These are phyloP conservation scores for Dendroctonus valens DNA, from an alignment of 1,140 invertebrate genomes.

Conservation along the genomic window DNA sequence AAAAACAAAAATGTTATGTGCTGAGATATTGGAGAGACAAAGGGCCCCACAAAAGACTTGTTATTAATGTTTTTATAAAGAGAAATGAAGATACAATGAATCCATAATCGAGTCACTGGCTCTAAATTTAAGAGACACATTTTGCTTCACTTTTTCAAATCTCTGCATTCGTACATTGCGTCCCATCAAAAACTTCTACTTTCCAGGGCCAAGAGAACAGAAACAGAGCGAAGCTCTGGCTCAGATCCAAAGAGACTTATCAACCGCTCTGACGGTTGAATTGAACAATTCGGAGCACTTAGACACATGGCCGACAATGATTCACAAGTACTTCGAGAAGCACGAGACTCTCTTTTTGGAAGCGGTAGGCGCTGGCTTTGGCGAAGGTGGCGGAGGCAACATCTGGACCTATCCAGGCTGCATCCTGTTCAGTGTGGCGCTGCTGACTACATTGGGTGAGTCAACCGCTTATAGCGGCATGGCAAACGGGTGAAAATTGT, in stretches of 20 bases:
- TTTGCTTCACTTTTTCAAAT: no score
- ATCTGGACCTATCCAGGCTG: conserved; percentile 65
- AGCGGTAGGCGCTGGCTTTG: conserved; percentile 58
- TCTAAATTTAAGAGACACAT: no score
- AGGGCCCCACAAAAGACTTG: no score
- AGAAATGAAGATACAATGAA: no score
- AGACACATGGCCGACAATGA: conserved; percentile 55
- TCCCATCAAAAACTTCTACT: not conserved
- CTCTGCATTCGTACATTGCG: no score
- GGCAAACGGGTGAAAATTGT: no score
- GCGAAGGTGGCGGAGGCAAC: conserved; percentile 54
- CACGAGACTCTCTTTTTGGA: conserved; percentile 57
- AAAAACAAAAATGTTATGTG: no score
- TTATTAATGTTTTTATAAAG: no score
- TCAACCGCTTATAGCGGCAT: not conserved
- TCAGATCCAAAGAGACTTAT: conserved; percentile 54
- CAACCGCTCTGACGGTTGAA: conserved; percentile 55
- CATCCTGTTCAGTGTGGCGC: conserved; percentile 59
- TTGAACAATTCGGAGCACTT: conserved; percentile 52
- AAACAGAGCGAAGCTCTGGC: conserved; percentile 54
- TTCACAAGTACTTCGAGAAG: conserved; percentile 54
- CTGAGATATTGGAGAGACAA: no score
- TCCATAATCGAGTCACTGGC: no score
- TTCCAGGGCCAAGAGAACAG: conserved; percentile 55
- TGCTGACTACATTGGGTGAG: conserved; percentile 62